A percentile compares a stretch with the other conserved stretches of the same genome.
Conservation (phyloP, 2,797 vertebrate genomes). For the Zonotrichia albicollis region DNA sequence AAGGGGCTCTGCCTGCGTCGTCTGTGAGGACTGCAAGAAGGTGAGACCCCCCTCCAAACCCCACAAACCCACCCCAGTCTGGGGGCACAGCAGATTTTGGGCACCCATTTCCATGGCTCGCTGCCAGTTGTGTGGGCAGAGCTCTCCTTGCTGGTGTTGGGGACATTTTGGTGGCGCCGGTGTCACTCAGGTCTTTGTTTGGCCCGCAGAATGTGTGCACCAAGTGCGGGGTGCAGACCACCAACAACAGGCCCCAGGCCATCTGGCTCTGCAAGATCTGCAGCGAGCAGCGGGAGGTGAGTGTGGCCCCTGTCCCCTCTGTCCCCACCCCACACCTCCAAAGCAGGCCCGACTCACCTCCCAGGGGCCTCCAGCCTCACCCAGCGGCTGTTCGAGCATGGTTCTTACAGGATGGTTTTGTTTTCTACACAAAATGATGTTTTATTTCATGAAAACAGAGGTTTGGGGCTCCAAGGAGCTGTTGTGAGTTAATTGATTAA, state of each 20-base stretch:
- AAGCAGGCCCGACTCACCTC: accelerated
- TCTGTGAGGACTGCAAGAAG: conserved; percentile 93
- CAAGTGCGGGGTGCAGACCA: conserved; percentile 85
- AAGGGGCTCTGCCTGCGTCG: conserved; percentile 80
- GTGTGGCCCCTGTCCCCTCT: not conserved
- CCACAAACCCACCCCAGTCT: not conserved
- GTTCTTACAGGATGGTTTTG: not conserved
- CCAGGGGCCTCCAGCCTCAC: not conserved
- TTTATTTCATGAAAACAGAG: accelerated
- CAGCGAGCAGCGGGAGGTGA: conserved; percentile 92
- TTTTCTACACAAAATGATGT: accelerated
- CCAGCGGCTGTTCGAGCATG: accelerated
- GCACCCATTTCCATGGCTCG: accelerated
- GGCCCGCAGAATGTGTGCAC: conserved; percentile 88
- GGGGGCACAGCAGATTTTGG: accelerated
- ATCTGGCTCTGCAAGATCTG: conserved; percentile 95
- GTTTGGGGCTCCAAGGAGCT: too few species aligned
- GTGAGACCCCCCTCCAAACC: conserved; percentile 51
- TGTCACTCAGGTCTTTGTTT: not conserved
- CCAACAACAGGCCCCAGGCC: conserved; percentile 79
- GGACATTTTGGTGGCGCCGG: accelerated
- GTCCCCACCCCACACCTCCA: not conserved
- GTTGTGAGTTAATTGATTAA: not conserved
- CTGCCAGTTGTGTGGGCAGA: accelerated
- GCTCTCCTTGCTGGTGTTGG: accelerated